These are phyloP conservation scores for Tautogolabrus adspersus DNA, from an alignment of 2,113 vertebrate genomes.

Conservation along the genomic window DNA sequence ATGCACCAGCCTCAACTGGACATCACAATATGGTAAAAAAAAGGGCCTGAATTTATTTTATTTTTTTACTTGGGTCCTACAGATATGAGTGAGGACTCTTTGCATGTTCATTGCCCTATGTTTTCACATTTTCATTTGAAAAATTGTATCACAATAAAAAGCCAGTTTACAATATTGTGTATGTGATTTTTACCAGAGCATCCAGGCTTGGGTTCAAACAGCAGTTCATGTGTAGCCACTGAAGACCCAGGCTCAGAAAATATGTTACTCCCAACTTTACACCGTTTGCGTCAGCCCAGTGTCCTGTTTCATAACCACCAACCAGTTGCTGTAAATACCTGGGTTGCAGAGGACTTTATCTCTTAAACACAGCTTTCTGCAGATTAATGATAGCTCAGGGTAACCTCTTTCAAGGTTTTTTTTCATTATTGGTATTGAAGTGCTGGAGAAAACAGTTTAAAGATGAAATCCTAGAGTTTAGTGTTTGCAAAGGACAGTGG, in stretches of 20 bases:
- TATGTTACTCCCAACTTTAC: constrained; percentile 27
- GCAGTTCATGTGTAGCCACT: not conserved
- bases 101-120: too few species aligned
- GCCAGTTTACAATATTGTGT: not conserved
- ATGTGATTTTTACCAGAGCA: not conserved
- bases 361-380: constrained; percentile 29
- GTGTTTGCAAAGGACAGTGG: constrained; percentile 16
- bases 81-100: too few species aligned
- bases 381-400: constrained; percentile 16
- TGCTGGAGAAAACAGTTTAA: not conserved
- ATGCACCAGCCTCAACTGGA: too few species aligned
- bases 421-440: not conserved
- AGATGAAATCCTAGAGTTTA: not conserved
- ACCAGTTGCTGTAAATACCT: constrained; percentile 1
- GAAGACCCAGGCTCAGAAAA: constrained; percentile 15
- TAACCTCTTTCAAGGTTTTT: not conserved
- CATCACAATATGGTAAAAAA: too few species aligned
- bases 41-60: too few species aligned
- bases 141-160: too few species aligned
- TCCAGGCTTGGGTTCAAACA: not conserved
- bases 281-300: constrained; percentile 11
- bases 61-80: too few species aligned
- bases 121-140: too few species aligned
- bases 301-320: constrained; percentile 16
- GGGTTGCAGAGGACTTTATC: constrained; percentile 5